A percentile compares a stretch with the other conserved stretches of the same genome.
These are phyloP conservation scores for Acanthisitta chloris DNA, from an alignment of 2,113 vertebrate species.

Conservation along the genomic window DNA sequence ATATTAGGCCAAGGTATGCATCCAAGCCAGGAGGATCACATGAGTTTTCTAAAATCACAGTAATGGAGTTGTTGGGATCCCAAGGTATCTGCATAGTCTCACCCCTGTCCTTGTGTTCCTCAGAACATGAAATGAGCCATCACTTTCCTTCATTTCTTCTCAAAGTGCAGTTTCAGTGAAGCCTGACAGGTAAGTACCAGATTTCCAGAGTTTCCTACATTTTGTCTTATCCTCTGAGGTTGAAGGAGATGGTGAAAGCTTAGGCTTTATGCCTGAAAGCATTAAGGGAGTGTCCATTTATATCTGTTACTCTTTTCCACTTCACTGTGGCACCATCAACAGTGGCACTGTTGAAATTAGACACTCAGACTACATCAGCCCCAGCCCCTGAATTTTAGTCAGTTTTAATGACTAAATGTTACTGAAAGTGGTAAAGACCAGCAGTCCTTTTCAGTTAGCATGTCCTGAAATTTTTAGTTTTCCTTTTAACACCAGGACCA, in stretches of 20 bases:
- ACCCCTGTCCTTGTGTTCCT: neutral
- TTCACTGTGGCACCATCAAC: neutral
- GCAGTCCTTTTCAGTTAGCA: neutral
- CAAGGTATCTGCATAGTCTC: neutral
- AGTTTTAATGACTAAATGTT: neutral
- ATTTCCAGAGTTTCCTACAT: neutral
- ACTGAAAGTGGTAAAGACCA: neutral
- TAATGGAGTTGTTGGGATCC: neutral
- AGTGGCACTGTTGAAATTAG: neutral
- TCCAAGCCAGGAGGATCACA: neutral
- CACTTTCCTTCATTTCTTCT: neutral
- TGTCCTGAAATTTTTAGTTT: neutral
- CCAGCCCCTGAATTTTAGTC: neutral
- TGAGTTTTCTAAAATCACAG: neutral
- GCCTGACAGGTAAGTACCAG: neutral
- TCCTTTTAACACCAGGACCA: neutral
- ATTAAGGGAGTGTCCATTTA: neutral
- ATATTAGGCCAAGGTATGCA: rapidly evolving
- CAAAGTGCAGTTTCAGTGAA: neutral
- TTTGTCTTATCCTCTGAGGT: neutral
- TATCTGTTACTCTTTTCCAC: neutral
- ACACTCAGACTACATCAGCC: neutral
- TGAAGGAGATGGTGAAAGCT: neutral
- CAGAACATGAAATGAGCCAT: neutral
- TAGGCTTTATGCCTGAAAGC: neutral